Percentiles rank a stretch among this genome's conserved stretches.
Evolutionary conservation across 2,888 invertebrate genomes (phyloP).

Genomic region (Caprella mutica): DNA sequence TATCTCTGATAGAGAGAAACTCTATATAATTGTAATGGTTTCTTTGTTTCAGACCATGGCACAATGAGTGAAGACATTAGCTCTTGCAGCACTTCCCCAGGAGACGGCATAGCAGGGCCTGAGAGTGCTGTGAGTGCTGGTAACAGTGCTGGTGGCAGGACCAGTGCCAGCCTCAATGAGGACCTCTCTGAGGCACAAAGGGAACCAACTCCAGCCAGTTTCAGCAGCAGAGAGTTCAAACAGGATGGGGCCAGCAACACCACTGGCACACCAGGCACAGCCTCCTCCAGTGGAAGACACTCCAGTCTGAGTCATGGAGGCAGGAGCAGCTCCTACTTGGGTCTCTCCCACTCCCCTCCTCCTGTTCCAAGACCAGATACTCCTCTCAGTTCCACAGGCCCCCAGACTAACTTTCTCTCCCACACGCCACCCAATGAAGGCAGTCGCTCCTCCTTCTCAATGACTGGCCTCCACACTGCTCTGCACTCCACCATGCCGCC

Average conservation of each 20-base stretch:
- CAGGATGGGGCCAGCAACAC: constrained; percentile 12
- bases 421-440: constrained; percentile 6
- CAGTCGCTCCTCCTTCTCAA: constrained; percentile 11
- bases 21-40: too few species aligned
- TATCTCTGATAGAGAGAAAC: too few species aligned
- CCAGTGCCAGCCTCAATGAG: background rate
- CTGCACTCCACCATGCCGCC: constrained; percentile 14
- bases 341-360: constrained; percentile 29
- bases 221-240: constrained; percentile 14
- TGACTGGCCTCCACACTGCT: constrained; percentile 12
- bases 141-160: background rate
- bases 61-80: constrained; percentile 12
- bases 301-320: background rate
- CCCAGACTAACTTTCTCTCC: constrained; percentile 14
- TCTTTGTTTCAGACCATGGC: too few species aligned
- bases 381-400: constrained; percentile 17
- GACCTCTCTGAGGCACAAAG: background rate
- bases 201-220: constrained; percentile 5
- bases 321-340: constrained; percentile 5
- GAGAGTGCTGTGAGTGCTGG: too few species aligned
- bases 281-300: constrained; percentile 1
- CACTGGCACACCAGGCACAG: constrained; percentile 14
- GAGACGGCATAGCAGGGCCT: background rate
- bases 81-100: constrained; percentile 8
- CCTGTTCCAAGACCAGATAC: constrained; percentile 9